Evolutionary conservation across 2,888 invertebrate genomes (phyloP).

Genomic region (Bruchidius siliquastri): DNA sequence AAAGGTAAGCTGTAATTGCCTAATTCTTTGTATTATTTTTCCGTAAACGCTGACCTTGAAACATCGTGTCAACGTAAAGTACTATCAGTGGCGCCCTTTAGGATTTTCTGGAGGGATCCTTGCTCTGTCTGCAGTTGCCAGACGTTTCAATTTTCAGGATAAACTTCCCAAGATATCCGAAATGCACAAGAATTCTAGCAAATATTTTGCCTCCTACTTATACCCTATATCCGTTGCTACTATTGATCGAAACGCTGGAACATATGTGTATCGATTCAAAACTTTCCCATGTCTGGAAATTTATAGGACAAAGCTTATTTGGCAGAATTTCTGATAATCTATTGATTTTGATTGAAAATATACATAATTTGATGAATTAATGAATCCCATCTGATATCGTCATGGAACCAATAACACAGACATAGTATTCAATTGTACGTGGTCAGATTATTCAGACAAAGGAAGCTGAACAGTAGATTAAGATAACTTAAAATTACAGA

Average conservation of each 20-base stretch:
- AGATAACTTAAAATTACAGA: no score
- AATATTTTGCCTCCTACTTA: neutral
- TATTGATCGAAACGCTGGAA: neutral
- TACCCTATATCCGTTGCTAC: neutral
- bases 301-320: neutral
- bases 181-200: neutral
- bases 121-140: neutral
- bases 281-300: neutral
- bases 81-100: constrained; percentile 33
- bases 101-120: constrained; percentile 4
- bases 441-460: no score
- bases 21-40: constrained; percentile 15
- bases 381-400: no score
- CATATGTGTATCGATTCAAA: neutral
- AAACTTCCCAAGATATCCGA: neutral
- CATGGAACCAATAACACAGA: no score
- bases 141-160: neutral
- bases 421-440: no score
- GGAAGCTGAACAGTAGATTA: no score
- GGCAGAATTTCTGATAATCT: neutral
- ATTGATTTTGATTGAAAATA: no score
- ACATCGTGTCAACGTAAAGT: constrained; percentile 41
- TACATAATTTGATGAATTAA: no score
- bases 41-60: constrained; percentile 38
- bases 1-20: constrained; percentile 2